Base-by-base conservation (phyloP, 1,140 invertebrate genomes). In the Cydia pomonella region DNA sequence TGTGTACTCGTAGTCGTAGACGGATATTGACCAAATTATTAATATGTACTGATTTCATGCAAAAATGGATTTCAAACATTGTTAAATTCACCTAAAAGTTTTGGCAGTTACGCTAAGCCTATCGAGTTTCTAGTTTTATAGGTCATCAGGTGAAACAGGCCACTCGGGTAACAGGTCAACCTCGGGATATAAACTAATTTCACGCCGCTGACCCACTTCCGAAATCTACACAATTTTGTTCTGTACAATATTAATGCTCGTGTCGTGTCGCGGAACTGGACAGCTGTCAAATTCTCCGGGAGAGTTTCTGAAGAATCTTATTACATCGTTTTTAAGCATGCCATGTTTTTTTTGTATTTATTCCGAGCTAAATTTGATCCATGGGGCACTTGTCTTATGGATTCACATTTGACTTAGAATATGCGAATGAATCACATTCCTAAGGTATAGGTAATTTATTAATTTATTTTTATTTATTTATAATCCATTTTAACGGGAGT, bases 131-230 rank as follows among this genome's bases (percentile, higher is more conserved):
- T 59, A 23, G 53, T 23, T 59, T 53, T 59, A 59, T 59, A 59
- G 53, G 53, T 59, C 53, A 59, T 23, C 53, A 23, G 53, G 53
- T 59, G 21, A 59, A 41, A 44, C 41, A 44, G 53, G 53, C 53
- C 53, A 59, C 18, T 59, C 53, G 53, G 53, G 21, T 59, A 59
- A 59, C 21, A 12, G 53, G 53, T 59, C 53, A 59, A 3, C 2
- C 53, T 23, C 53, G 53, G 53, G 53, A n/a, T 59, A 59, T 59
- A 59, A 59, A 59, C 53, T 59, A 59, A 59, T 59, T 59, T 23
- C 53, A 59, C 18, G 53, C 0, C 6, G 13, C 53, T 59, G 53
- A 59, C 53, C 53, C 53, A 59, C 53, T 59, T 59, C 18, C 21
- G 10, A 23, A 21, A 59, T 23, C 18, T 23, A 59, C 53, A 5